Evolutionary conservation across 2,797 vertebrate genomes (phyloP).

Genomic region (Danio choprae): DNA sequence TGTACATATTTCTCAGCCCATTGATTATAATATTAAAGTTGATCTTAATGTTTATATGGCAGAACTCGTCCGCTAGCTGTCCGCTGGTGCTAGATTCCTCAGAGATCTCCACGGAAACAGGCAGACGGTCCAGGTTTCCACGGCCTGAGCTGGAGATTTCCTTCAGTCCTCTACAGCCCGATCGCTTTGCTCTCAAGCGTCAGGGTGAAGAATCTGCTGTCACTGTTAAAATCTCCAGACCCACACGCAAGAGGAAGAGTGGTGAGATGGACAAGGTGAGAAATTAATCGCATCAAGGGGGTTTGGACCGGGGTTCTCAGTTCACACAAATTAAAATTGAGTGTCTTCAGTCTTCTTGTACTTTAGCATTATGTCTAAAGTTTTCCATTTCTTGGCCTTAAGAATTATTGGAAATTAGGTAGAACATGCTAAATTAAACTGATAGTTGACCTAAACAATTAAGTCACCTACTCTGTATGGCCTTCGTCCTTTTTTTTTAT

Average conservation of each 20-base stretch:
- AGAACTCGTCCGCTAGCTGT: slow-evolving; percentile 69
- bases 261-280: slow-evolving; percentile 84
- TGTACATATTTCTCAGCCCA: background rate
- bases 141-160: slow-evolving; percentile 93
- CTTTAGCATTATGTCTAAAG: slow-evolving; percentile 1
- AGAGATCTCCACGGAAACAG: slow-evolving; percentile 89
- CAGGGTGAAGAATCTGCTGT: slow-evolving; percentile 79
- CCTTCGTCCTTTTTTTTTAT: background rate
- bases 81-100: slow-evolving; percentile 87
- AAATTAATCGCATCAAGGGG: background rate
- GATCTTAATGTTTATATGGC: slow-evolving; percentile 8
- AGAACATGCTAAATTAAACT: background rate
- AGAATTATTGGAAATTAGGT: background rate
- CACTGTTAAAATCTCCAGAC: slow-evolving; percentile 83
- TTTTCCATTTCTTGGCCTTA: background rate
- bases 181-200: slow-evolving; percentile 87
- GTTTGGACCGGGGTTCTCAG: background rate
- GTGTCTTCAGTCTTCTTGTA: background rate
- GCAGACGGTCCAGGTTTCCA: slow-evolving; percentile 85
- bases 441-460: background rate
- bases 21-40: background rate
- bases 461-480: background rate
- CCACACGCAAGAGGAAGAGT: slow-evolving; percentile 88
- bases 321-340: background rate
- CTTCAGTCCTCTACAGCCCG: slow-evolving; percentile 90